These are phyloP conservation scores for Phalacrocorax carbo DNA, from an alignment of 2,113 vertebrate species.

Conservation along the genomic window DNA sequence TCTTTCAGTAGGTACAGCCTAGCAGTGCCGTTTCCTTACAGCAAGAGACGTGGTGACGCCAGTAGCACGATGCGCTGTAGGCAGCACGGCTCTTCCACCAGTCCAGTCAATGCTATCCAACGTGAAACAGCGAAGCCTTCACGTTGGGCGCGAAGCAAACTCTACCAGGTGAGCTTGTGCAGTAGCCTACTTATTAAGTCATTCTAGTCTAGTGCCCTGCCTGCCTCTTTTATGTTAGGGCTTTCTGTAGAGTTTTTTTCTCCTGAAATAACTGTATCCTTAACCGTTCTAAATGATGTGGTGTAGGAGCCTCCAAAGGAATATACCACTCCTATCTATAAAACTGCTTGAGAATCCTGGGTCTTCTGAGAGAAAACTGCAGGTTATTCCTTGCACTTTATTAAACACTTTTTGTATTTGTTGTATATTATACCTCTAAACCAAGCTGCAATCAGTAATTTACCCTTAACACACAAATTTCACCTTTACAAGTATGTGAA, in stretches of 20 bases:
- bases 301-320: not conserved
- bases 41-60: not conserved
- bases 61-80: rapidly evolving
- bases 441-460: not conserved
- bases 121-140: not conserved
- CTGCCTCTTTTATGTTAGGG: not conserved
- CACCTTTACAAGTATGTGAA: not conserved
- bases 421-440: not conserved
- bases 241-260: not conserved
- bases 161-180: not conserved
- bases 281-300: not conserved
- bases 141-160: not conserved
- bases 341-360: not conserved
- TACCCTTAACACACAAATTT: not conserved
- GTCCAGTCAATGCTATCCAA: rapidly evolving
- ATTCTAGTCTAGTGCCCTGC: not conserved
- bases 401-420: not conserved
- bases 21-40: not conserved
- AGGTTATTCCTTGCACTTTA: not conserved
- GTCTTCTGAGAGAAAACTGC: not conserved
- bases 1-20: not conserved
- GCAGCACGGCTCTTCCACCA: not conserved
- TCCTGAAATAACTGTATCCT: not conserved
- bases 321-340: not conserved
- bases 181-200: not conserved